These are phyloP conservation scores for Cassiopea andromeda DNA, from an alignment of 30 jellyfish, hydroid and myxozoan genomes.

Conservation along the genomic window DNA sequence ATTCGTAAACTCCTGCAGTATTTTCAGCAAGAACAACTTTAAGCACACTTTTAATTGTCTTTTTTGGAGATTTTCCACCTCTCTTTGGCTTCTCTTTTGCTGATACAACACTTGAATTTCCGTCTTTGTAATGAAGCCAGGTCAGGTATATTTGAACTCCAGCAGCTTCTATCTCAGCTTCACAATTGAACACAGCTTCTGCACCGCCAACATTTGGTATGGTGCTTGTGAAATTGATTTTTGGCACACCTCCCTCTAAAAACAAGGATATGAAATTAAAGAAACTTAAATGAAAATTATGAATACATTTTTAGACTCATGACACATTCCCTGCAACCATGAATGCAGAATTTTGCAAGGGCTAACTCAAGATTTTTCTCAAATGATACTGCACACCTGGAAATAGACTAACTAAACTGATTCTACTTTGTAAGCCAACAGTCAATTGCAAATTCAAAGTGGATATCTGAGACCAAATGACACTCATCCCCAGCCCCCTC, in stretches of 20 bases:
- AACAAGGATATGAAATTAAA: too few species aligned
- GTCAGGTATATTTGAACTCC: neutral
- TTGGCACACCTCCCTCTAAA: slow-evolving; percentile 18
- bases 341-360: too few species aligned
- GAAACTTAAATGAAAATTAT: too few species aligned
- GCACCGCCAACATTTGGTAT: slow-evolving; percentile 18
- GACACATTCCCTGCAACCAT: too few species aligned
- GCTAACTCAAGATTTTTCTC: too few species aligned
- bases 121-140: slow-evolving; percentile 24
- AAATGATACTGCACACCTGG: too few species aligned
- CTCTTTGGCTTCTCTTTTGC: neutral
- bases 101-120: slow-evolving; percentile 16
- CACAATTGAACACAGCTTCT: slow-evolving; percentile 17
- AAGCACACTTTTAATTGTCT: slow-evolving; percentile 23
- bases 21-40: neutral
- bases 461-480: too few species aligned
- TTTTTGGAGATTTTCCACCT: neutral
- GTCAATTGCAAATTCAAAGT: too few species aligned
- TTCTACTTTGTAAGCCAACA: too few species aligned
- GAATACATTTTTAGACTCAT: too few species aligned
- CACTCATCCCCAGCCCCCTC: too few species aligned
- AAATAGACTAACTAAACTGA: too few species aligned
- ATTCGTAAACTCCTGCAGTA: slow-evolving; percentile 15
- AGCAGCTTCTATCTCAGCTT: slow-evolving; percentile 15
- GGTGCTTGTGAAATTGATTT: slow-evolving; percentile 17